Conservation (phyloP, 2,888 invertebrate genomes). For the Ennomos quercinarius region DNA sequence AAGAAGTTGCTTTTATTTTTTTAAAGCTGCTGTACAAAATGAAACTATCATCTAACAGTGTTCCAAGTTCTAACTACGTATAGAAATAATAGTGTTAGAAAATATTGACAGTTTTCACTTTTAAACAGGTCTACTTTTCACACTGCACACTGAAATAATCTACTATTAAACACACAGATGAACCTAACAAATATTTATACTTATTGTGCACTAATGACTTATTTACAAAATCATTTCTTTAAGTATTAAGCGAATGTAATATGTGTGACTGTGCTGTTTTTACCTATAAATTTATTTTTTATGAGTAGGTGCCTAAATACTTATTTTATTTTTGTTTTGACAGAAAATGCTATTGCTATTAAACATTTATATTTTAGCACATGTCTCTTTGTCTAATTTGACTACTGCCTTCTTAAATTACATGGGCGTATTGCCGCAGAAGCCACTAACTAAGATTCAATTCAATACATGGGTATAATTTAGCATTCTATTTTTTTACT, state of each 20-base stretch:
- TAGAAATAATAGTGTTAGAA: constrained; percentile 3
- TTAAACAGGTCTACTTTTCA: constrained; percentile 32
- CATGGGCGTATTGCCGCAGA: too few relatives aligned
- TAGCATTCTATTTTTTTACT: constrained; percentile 23
- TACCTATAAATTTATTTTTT: too few relatives aligned
- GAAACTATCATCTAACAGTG: constrained; percentile 6
- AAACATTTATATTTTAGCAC: too few relatives aligned
- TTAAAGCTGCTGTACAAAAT: constrained; percentile 21
- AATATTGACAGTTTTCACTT: constrained; percentile 32
- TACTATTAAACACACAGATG: constrained; percentile 12
- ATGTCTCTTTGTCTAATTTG: constrained; percentile 57
- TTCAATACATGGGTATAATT: too few relatives aligned
- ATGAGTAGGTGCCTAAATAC: too few relatives aligned
- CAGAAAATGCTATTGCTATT: too few relatives aligned
- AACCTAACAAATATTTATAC: neutral
- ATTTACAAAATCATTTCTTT: constrained; percentile 25
- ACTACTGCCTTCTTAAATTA: constrained; percentile 45
- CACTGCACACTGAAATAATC: constrained; percentile 20
- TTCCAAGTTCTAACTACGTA: constrained; percentile 6
- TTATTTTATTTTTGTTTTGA: too few relatives aligned
- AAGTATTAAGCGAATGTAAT: constrained; percentile 9
- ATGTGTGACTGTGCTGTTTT: constrained; percentile 2
- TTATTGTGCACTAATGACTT: constrained; percentile 14
- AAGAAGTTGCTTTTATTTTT: neutral
- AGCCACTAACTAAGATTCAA: too few relatives aligned